Evolutionary conservation across 2,113 vertebrate species (phyloP), one percentile per base, ranked within the genome.

Genomic region (Syrmaticus mikado): DNA sequence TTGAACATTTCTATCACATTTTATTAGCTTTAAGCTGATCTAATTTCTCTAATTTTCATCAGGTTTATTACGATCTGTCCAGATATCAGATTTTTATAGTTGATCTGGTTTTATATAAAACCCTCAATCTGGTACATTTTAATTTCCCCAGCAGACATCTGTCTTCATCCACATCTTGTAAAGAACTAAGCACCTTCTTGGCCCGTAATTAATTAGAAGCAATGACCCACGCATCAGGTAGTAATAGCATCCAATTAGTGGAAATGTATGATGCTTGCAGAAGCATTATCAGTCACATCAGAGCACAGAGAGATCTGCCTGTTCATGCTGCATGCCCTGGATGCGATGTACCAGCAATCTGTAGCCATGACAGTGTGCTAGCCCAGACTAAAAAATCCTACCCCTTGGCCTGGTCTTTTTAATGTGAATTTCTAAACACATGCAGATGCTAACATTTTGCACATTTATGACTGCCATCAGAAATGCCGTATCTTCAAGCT

Each of bases 161-260:
- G 75, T 91, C 87, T 96, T 90, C 62, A 71, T 92, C 75, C 66
- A 64, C 0, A 0, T 67, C 91, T 89, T 92, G 30, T 87, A 77
- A 84, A 89, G 50, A 76, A 72, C 60, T 41, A 94, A 89, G 55
- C 76, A 91, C 68, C 27, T 93, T 82, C 79, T 82, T 80, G 55
- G 87, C 46, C 87, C 79, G 92, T 91, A 93, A 89, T 96, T 94
- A 94, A 94, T 92, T 87, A 92, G 79, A 11, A 89, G 57, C 75
- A 91, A 85, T 60, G 74, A 91, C 89, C 84, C 70, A 82, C 1
- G 4, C 68, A 92, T 91, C 73, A 91, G 65, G 57, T 72, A 74
- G 68, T 81, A 93, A 87, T 43, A 87, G 82, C 55, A 87, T 52
- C 87, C 80, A 90, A 72, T 92, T 92, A 93, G 75, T 41, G 68